phyloP scores from a whole-genome alignment of 2,888 invertebrate genomes.

The Acrobasis repandana region DNA sequence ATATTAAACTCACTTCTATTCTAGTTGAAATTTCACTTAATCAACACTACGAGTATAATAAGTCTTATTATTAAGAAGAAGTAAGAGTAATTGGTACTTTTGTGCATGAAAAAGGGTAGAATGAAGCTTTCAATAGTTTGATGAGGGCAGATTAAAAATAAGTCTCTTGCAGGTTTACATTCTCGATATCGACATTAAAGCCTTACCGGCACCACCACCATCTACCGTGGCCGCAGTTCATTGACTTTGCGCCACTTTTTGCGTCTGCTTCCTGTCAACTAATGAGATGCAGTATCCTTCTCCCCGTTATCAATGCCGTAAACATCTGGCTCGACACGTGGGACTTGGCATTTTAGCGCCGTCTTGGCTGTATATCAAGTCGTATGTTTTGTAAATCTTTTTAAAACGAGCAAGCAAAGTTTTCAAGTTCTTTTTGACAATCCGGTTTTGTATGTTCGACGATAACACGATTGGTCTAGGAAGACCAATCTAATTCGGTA shows the following conservation, averaged over 20 bases:
- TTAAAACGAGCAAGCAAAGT: not conserved
- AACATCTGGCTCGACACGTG: slow-evolving; percentile 17
- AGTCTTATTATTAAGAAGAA: no score
- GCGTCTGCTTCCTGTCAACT: slow-evolving; percentile 56
- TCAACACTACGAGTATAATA: no score
- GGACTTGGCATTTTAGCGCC: not conserved
- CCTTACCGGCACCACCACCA: slow-evolving; percentile 24
- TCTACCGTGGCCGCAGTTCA: slow-evolving; percentile 33
- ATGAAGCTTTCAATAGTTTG: no score
- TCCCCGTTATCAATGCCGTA: slow-evolving; percentile 23
- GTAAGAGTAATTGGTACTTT: no score
- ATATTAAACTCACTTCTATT: no score
- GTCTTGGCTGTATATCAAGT: not conserved
- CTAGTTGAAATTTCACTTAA: no score
- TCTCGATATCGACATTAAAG: slow-evolving; percentile 11
- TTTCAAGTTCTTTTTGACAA: not conserved
- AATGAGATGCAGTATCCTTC: slow-evolving; percentile 60
- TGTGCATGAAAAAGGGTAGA: no score
- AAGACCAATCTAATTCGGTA: no score
- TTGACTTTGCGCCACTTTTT: slow-evolving; percentile 52
- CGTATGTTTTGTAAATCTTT: not conserved
- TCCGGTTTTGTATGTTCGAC: not conserved
- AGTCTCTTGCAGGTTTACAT: no score
- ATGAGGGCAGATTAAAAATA: no score
- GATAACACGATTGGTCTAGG: no score